A percentile compares a stretch with the other conserved stretches of the same genome.
Conservation (phyloP, 2,888 invertebrate species). For the Harpalus rubripes region DNA sequence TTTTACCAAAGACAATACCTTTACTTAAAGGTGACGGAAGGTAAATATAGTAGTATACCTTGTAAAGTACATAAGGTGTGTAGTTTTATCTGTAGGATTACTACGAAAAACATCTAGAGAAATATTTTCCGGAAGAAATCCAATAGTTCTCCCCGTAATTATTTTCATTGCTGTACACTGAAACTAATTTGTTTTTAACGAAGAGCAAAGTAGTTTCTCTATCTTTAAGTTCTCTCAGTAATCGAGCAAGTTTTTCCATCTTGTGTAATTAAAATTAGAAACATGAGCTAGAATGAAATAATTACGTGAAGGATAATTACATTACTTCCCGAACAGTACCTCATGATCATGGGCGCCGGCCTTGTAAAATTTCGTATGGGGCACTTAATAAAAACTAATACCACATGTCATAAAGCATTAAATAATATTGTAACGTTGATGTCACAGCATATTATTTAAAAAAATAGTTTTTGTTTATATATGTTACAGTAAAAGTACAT, state of each 20-base stretch:
- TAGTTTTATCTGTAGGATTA: background rate
- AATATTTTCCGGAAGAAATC: background rate
- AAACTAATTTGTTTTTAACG: conserved; percentile 27
- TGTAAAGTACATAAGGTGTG: too few species aligned
- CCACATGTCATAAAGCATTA: too few species aligned
- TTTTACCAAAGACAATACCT: too few species aligned
- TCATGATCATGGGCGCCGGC: background rate
- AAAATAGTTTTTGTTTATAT: too few species aligned
- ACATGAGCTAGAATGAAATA: conserved; percentile 43
- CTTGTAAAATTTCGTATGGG: background rate
- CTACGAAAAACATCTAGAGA: background rate
- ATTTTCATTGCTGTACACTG: background rate
- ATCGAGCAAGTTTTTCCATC: conserved; percentile 37
- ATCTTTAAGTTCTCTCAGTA: conserved; percentile 4
- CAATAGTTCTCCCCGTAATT: background rate
- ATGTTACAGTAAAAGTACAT: too few species aligned
- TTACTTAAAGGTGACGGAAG: too few species aligned
- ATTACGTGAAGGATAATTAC: conserved; percentile 25
- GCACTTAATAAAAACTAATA: background rate
- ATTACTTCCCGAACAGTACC: background rate
- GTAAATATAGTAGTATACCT: too few species aligned
- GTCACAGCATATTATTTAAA: too few species aligned
- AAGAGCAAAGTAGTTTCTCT: conserved; percentile 18
- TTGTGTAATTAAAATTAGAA: conserved; percentile 41
- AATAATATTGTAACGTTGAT: too few species aligned